A percentile compares a stretch with the other conserved stretches of the same genome.
Evolutionary conservation across 2,113 vertebrate genomes (phyloP).

Genomic region (Cinclus mexicanus): DNA sequence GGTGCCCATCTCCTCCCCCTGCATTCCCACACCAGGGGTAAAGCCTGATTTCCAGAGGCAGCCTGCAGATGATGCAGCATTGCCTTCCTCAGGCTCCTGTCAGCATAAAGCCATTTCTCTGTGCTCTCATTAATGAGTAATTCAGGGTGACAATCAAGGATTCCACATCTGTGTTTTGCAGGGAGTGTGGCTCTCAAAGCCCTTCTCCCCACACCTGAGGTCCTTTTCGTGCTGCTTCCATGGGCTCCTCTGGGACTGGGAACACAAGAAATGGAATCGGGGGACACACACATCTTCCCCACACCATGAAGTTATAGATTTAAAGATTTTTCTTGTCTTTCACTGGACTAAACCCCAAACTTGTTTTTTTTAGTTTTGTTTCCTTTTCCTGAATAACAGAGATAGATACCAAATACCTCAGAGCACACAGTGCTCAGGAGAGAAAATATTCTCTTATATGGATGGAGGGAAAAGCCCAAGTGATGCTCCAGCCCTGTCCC

Average conservation of each 20-base stretch:
- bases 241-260: background rate
- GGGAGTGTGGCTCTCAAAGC: background rate
- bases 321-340: background rate
- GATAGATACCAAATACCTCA: background rate
- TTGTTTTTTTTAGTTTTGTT: background rate
- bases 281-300: background rate
- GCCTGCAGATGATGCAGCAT: background rate
- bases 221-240: background rate
- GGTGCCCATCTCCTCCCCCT: background rate
- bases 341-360: background rate
- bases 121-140: background rate
- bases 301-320: background rate
- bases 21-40: accelerated
- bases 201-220: background rate
- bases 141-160: background rate
- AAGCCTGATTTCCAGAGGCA: background rate
- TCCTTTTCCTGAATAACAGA: background rate
- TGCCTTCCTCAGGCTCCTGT: background rate
- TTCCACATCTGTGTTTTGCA: background rate
- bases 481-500: background rate
- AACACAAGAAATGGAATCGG: accelerated
- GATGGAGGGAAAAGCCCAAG: background rate
- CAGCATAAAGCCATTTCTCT: background rate
- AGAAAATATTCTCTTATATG: background rate
- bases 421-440: background rate